Conservation (phyloP, 64 coral and sea anemone species). For the Orbicella faveolata region DNA sequence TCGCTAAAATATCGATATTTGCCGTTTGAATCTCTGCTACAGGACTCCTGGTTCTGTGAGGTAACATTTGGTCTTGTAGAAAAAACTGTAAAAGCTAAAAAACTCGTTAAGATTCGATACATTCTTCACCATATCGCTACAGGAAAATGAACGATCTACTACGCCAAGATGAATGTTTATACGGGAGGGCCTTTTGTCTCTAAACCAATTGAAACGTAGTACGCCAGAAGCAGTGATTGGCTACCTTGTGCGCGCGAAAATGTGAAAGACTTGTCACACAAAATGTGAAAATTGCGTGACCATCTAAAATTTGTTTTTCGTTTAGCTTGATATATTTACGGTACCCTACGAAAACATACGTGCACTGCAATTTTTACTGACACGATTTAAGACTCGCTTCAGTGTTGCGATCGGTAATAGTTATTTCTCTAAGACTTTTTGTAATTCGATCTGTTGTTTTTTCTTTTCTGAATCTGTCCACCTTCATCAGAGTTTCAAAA, state of each 20-base stretch:
- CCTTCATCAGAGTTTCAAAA: not conserved
- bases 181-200: not conserved
- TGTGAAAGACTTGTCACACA: not conserved
- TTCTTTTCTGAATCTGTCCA: not conserved
- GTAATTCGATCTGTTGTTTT: not conserved
- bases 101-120: not conserved
- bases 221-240: conserved; percentile 27
- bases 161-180: not conserved
- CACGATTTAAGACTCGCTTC: too few species aligned
- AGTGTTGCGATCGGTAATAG: too few species aligned
- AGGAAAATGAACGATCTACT: not conserved
- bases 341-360: too few species aligned
- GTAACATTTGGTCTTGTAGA: not conserved
- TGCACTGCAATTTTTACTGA: too few species aligned
- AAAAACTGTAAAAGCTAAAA: conserved; percentile 7
- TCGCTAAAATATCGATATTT: conserved; percentile 90
- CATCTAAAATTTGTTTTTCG: too few species aligned
- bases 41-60: not conserved
- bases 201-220: conserved; percentile 15
- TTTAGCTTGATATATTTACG: too few species aligned
- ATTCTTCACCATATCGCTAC: not conserved
- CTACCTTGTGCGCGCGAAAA: conserved; percentile 12
- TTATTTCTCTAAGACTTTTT: not conserved
- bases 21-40: not conserved
- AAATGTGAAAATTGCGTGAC: too few species aligned